Evolutionary conservation across 1,140 invertebrate genomes (phyloP), one percentile per base, ranked within the genome.

Genomic region (Cydia amplana): DNA sequence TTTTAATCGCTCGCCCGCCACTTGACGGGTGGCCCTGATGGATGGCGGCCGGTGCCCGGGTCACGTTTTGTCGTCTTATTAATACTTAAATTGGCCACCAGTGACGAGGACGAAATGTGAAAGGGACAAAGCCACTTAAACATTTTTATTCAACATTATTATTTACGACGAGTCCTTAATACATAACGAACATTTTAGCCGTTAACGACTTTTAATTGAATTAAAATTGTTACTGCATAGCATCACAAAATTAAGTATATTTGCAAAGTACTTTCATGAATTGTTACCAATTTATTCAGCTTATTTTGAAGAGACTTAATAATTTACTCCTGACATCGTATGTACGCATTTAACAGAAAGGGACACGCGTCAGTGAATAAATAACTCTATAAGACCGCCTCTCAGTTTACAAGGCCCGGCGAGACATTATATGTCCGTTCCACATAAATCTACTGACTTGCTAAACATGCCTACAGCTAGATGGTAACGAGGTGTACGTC

Each of bases 51-150:
- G 77, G 70, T 79, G 80, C 75, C 74, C 78, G 86, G 90, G 89
- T 91, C 89, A 89, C 87, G 90, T 91, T 91, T 91, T 90, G 91
- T 92, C 90, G 90, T 91, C 91, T 91, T 92, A 91, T 91, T 92
- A 92, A 90, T 92, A 90, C 91, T 87, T 90, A 92, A 92, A 92
- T 92, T 92, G 89, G 89, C 86, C 82, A 83, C 83, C 85, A 79
- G 85, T 92, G 89, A 92, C 89, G 89, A 76, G 80, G 79, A 77
- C 79, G 82, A 90, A 91, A 87, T 79, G 75, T 73, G 72, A 80
- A 84, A 79, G 75, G 77, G 77, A 70, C 28, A 43, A 70, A 32
- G 65, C 36, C 65, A 70, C 65, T 70, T 70, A 70, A 36, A 70
- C n/a, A 36, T 70, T 70, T 70, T 70, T 36, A 70, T 70, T 36